Conservation (phyloP, 30 jellyfish, hydroid and myxozoan species). For the Turritopsis dohrnii region DNA sequence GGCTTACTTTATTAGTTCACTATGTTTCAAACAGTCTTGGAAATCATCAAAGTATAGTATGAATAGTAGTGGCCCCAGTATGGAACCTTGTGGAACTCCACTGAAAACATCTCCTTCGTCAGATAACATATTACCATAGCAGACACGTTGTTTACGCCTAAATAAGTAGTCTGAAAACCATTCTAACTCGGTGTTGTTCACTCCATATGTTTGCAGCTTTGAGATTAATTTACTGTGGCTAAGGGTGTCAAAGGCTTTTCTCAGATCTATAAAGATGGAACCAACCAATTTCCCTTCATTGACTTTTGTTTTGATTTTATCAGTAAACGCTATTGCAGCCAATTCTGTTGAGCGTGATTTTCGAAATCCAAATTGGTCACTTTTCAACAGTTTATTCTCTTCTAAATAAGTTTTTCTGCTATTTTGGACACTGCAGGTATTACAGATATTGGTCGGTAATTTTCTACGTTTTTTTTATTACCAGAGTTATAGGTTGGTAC, state of each 20-base stretch:
- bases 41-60: too few species aligned
- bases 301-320: too few species aligned
- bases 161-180: background rate
- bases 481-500: constrained; percentile 37
- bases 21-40: too few species aligned
- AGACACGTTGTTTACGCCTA: background rate
- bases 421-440: background rate
- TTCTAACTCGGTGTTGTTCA: background rate
- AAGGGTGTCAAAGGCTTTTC: background rate
- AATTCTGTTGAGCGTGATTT: background rate
- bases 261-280: too few species aligned
- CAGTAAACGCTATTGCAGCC: too few species aligned
- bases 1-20: background rate
- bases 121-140: too few species aligned
- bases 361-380: background rate
- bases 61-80: too few species aligned
- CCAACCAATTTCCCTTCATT: too few species aligned
- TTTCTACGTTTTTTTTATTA: background rate
- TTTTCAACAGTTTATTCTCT: background rate
- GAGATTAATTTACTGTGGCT: background rate
- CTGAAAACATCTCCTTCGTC: too few species aligned
- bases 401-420: background rate
- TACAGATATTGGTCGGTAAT: too few species aligned
- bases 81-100: too few species aligned
- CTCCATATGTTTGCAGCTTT: background rate